Conservation (phyloP, 1,140 invertebrate species). For the Temnothorax nylanderi region DNA sequence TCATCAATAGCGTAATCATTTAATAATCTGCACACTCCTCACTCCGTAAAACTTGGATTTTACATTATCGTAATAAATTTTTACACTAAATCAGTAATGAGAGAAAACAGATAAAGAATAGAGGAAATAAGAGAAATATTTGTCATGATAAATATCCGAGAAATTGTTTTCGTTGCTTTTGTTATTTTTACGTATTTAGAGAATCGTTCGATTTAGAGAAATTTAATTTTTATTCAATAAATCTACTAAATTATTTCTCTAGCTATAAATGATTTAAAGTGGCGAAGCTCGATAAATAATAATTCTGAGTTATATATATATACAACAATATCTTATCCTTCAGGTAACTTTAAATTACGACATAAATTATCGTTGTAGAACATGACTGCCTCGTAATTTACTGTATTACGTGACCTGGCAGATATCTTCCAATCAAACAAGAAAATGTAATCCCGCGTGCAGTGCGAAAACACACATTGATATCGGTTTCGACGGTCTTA, state of each 20-base stretch:
- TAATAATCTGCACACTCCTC: neutral
- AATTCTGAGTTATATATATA: neutral
- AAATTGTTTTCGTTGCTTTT: too few species aligned
- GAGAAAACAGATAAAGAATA: neutral
- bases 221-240: neutral
- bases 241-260: neutral
- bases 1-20: neutral
- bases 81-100: neutral
- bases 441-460: slow-evolving; percentile 19
- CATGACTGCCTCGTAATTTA: neutral
- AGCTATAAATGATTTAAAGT: neutral
- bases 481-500: slow-evolving; percentile 20
- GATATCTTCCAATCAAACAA: slow-evolving; percentile 7
- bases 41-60: neutral
- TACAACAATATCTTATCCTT: neutral
- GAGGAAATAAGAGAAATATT: neutral
- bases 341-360: neutral
- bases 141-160: neutral
- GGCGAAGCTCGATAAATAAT: neutral
- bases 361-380: neutral
- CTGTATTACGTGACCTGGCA: neutral
- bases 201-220: neutral
- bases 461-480: slow-evolving; percentile 9
- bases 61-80: neutral
- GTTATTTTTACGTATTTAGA: neutral